Evolutionary conservation across 2,888 invertebrate species (phyloP).

Genomic region (Tenthredo scrophulariae): DNA sequence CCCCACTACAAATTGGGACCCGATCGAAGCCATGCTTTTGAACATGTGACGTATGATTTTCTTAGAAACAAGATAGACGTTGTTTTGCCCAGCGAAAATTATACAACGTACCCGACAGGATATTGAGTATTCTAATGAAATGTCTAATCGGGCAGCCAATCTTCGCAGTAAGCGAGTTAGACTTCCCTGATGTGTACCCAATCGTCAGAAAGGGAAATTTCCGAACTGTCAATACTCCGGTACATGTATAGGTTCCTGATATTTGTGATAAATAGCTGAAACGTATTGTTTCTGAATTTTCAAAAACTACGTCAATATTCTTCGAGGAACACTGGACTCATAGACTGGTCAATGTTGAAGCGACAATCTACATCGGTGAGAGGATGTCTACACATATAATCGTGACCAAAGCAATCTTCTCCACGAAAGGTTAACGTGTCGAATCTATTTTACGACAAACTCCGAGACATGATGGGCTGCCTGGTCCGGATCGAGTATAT

Average conservation of each 20-base stretch:
- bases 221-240: background rate
- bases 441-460: slow-evolving; percentile 37
- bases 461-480: slow-evolving; percentile 19
- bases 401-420: background rate
- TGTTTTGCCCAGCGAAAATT: background rate
- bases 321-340: slow-evolving; percentile 16
- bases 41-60: background rate
- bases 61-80: background rate
- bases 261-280: background rate
- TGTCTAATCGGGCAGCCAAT: background rate
- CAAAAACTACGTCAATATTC: background rate
- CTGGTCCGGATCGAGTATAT: slow-evolving; percentile 24
- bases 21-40: background rate
- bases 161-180: background rate
- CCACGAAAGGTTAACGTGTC: slow-evolving; percentile 9
- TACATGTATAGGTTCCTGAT: background rate
- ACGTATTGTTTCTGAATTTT: slow-evolving; percentile 2
- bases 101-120: background rate
- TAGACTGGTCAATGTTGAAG: slow-evolving; percentile 12
- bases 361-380: background rate
- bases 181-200: background rate
- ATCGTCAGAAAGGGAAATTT: background rate
- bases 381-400: slow-evolving; percentile 36
- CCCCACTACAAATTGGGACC: background rate
- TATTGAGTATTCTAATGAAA: background rate